Conservation (phyloP, 2,888 invertebrate genomes). For the Palloptera scutellata region DNA sequence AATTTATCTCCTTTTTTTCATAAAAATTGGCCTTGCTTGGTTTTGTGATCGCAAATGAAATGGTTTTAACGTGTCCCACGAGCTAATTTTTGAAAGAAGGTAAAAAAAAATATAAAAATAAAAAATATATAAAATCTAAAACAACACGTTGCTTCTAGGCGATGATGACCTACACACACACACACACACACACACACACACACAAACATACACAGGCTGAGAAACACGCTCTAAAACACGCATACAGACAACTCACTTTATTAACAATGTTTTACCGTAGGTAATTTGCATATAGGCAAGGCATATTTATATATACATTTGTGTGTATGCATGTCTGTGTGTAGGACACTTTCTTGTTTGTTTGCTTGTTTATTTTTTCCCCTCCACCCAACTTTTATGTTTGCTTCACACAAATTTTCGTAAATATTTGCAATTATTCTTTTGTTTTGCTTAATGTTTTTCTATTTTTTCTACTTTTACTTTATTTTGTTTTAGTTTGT, state of each 20-base stretch:
- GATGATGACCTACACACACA: not conserved
- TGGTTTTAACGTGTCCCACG: no score
- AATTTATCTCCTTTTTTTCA: not conserved
- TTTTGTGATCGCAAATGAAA: not conserved
- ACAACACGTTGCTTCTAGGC: not conserved
- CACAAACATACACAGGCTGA: not conserved
- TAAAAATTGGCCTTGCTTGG: not conserved
- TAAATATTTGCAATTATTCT: no score
- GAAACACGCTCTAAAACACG: not conserved
- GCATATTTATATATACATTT: not conserved
- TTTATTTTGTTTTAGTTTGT: no score
- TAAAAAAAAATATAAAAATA: no score
- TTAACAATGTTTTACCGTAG: not conserved
- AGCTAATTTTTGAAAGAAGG: no score
- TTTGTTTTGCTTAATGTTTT: no score
- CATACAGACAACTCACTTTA: not conserved
- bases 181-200: slow-evolving; percentile 1
- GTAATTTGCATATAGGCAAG: no score
- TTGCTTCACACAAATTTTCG: no score
- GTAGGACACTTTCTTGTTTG: not conserved
- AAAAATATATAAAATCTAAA: no score
- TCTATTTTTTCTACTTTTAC: no score
- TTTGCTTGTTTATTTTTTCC: no score
- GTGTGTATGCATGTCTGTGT: not conserved
- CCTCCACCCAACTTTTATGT: not conserved